Base-by-base conservation (phyloP, 2,888 invertebrate genomes). In the Epirrita christyi region DNA sequence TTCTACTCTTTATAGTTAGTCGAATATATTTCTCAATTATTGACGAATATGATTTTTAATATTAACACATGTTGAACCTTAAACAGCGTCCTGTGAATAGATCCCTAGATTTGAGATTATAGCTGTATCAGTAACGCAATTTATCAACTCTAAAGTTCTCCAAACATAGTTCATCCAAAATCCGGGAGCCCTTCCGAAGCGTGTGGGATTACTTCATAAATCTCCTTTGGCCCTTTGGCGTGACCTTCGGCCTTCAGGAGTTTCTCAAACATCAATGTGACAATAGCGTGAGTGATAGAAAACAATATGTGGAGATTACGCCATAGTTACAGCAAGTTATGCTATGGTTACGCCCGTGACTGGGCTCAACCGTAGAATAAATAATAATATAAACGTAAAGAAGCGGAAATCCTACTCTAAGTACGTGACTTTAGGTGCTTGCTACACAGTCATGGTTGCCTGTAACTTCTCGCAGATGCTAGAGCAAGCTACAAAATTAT, bases 121-220 rank as follows among this genome's bases (percentile, higher is more conserved):
- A n/a, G n/a, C n/a, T 32, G 40, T 45, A 45, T 45, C 34, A 53
- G 13, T 27, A 34, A 27, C 42, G 15, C 32, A 40, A 53, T 53
- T 53, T 52, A 56, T 56, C 51, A 51, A 51, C 13, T 57, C 27
- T 37, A 36, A 57, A 52, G 29, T 47, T 38, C 21, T 29, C 13
- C 3, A 27, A 29, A 43, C 57, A 37, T n/a, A 40, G 50, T 46
- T 37, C 36, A n/a, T 27, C 41, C 37, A 21, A 42, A 36, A 46
- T 38, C 47, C 15, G 9, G 36, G 41, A n/a, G 41, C 2, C 32
- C 27, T 43, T 51, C 38, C 48, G 29, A 15, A 32, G 42, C 21
- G 6, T 28, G 49, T 43, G 59, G 61, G 59, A 66, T 61, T 66
- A 59, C 42, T 40, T 55, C 52, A 63, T 66, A 61, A 63, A 61